These are phyloP conservation scores for Caenorhabditis wallacei DNA, from an alignment of 2,888 invertebrate genomes.

Conservation along the genomic window DNA sequence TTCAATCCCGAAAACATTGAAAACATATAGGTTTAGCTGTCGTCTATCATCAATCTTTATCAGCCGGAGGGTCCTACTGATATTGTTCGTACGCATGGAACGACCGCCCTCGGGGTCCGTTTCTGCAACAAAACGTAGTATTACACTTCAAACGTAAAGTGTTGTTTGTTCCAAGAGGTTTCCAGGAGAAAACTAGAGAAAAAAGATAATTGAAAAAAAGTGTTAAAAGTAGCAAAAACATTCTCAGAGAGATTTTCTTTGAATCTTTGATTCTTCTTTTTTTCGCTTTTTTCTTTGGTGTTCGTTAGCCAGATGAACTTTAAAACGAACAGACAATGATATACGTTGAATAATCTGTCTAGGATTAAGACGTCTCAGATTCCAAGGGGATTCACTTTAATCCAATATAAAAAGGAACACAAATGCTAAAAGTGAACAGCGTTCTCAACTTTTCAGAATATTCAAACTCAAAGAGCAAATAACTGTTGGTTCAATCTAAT, in stretches of 20 bases:
- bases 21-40: conserved; percentile 54
- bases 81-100: conserved; percentile 36
- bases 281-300: not conserved
- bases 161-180: conserved; percentile 42
- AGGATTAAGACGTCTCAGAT: conserved; percentile 17
- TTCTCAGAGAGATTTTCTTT: not conserved
- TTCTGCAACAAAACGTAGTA: conserved; percentile 55
- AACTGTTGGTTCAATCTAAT: too few species aligned
- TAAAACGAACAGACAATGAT: conserved; percentile 25
- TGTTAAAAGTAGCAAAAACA: not conserved
- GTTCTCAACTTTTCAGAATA: not conserved
- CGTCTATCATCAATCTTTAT: conserved; percentile 58
- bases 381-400: conserved; percentile 14
- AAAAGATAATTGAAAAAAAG: conserved; percentile 49
- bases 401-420: conserved; percentile 20
- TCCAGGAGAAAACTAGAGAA: conserved; percentile 11
- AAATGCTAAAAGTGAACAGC: conserved; percentile 1
- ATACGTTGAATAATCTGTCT: conserved; percentile 28
- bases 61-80: conserved; percentile 2
- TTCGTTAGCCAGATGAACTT: conserved; percentile 19
- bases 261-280: not conserved
- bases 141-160: conserved; percentile 42
- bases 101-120: conserved; percentile 53
- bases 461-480: too few species aligned
- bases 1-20: conserved; percentile 19